A percentile compares a stretch with the other conserved stretches of the same genome.
phyloP scores from a whole-genome alignment of 2,113 vertebrate species.

The Daubentonia madagascariensis region DNA sequence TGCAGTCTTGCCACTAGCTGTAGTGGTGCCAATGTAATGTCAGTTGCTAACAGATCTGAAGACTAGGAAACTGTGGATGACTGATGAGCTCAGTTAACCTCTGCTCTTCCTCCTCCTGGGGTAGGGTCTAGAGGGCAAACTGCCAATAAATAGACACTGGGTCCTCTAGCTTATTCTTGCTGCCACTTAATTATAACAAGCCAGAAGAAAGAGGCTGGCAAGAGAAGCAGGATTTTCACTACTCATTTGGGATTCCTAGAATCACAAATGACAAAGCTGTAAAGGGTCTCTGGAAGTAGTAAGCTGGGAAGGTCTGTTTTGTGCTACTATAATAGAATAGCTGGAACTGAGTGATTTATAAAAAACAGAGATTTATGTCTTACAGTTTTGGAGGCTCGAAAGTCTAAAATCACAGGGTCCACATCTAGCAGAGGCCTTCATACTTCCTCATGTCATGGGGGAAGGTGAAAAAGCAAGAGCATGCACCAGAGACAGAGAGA shows the following conservation, averaged over 20 bases:
- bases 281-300: background rate
- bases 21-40: background rate
- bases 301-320: background rate
- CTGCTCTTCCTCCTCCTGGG: background rate
- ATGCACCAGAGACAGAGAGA: too few species aligned
- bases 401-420: background rate
- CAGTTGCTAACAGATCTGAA: constrained; percentile 11
- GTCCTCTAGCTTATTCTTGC: background rate
- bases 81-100: constrained; percentile 1
- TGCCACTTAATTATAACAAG: background rate
- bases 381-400: background rate
- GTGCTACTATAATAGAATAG: background rate
- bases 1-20: background rate
- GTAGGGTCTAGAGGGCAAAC: background rate
- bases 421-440: background rate
- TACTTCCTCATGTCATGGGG: background rate
- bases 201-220: background rate
- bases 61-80: background rate
- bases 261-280: background rate
- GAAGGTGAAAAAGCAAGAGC: background rate
- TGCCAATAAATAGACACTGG: background rate
- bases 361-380: background rate
- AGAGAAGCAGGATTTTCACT: background rate
- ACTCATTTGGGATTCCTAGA: background rate
- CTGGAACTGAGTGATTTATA: background rate